Evolutionary conservation across 2,797 vertebrate genomes (phyloP).

Genomic region (Fistularia tabacaria): DNA sequence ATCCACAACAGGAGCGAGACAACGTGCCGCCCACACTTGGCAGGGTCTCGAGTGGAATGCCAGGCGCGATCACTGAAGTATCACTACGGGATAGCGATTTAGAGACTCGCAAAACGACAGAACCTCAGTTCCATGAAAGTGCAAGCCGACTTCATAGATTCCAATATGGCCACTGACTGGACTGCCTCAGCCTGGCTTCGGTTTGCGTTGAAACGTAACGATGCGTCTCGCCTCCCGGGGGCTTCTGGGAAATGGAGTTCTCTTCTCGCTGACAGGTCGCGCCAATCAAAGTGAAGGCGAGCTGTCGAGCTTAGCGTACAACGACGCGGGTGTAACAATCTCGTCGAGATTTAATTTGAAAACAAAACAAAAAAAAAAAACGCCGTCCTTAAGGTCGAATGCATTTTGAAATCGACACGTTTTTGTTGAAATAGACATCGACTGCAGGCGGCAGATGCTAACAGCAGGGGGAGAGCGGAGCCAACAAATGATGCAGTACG

Average conservation of each 20-base stretch:
- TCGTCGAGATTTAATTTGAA: no score
- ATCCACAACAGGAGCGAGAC: constrained; percentile 60
- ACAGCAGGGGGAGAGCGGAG: constrained; percentile 53
- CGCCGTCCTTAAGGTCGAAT: background rate
- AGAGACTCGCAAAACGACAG: constrained; percentile 63
- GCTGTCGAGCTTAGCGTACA: background rate
- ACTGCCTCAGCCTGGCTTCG: constrained; percentile 79
- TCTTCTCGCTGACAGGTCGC: no score
- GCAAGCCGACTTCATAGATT: constrained; percentile 87
- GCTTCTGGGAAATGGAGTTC: constrained; percentile 68
- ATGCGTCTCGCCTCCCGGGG: constrained; percentile 20
- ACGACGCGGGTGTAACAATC: no score
- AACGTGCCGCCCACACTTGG: constrained; percentile 71
- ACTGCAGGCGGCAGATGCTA: background rate
- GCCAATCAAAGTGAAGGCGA: background rate
- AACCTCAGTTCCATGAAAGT: constrained; percentile 73
- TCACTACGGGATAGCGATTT: constrained; percentile 52
- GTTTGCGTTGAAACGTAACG: constrained; percentile 71
- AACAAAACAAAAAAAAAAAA: background rate
- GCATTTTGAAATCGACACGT: no score
- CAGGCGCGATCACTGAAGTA: constrained; percentile 49
- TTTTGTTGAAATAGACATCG: no score
- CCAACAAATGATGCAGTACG: constrained; percentile 15
- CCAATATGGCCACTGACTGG: constrained; percentile 89
- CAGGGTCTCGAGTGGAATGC: constrained; percentile 64